Evolutionary conservation across 2,888 invertebrate species (phyloP).

Genomic region (Deilephila porcellus): DNA sequence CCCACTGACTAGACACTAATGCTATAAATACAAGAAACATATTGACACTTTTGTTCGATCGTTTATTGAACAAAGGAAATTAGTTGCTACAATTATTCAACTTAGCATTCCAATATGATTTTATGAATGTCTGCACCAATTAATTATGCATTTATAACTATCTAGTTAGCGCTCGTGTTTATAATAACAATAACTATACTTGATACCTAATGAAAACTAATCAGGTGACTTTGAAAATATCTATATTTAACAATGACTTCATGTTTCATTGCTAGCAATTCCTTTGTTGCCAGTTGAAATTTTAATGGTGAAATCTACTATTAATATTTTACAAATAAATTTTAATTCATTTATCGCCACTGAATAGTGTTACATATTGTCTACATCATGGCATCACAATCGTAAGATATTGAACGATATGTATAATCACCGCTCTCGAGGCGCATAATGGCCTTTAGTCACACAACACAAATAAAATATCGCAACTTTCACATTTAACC

Average conservation of each 20-base stretch:
- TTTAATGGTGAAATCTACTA: not conserved
- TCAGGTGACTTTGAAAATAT: not conserved
- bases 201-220: not conserved
- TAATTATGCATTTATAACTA: not conserved
- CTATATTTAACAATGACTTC: not conserved
- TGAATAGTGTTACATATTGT: not conserved
- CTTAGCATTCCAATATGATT: not conserved
- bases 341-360: not conserved
- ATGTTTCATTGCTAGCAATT: not conserved
- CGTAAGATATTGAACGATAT: conserved; percentile 23
- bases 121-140: not conserved
- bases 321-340: not conserved
- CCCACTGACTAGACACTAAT: not conserved
- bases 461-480: conserved; percentile 29
- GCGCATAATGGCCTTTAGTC: conserved; percentile 28
- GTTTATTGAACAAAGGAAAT: not conserved
- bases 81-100: not conserved
- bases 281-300: not conserved
- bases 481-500: conserved; percentile 29
- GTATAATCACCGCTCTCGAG: conserved; percentile 24
- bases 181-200: not conserved
- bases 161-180: not conserved
- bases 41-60: not conserved
- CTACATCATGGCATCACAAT: conserved; percentile 2
- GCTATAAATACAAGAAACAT: not conserved